A percentile compares a stretch with the other conserved stretches of the same genome.
Evolutionary conservation across 2,113 vertebrate genomes (phyloP).

Genomic region (Phasianus colchicus): DNA sequence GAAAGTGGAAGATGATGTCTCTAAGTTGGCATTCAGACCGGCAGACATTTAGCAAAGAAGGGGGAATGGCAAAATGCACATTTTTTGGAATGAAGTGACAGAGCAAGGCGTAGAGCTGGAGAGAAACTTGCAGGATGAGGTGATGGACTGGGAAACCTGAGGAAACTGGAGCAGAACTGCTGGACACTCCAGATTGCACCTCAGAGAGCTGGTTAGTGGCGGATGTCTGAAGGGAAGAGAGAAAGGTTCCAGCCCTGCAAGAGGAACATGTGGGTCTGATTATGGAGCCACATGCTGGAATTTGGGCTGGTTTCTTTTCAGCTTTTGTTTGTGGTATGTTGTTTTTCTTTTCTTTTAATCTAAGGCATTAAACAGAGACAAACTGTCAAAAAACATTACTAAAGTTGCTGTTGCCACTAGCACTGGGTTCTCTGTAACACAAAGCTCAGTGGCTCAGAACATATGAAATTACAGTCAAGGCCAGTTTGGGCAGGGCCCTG

Average conservation of each 20-base stretch:
- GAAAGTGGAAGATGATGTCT: not conserved
- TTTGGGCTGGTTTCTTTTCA: constrained; percentile 1
- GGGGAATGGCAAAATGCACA: not conserved
- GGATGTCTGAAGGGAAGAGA: not conserved
- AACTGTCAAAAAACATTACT: constrained; percentile 29
- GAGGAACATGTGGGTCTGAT: constrained; percentile 23
- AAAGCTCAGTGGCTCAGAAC: not conserved
- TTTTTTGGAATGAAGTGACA: not conserved
- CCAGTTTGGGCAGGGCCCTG: too few species aligned
- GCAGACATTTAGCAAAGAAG: not conserved
- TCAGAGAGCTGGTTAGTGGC: not conserved
- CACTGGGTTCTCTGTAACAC: not conserved
- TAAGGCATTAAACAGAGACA: not conserved
- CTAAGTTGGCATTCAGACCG: not conserved
- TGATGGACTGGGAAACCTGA: not conserved
- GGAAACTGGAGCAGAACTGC: not conserved
- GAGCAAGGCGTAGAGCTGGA: not conserved
- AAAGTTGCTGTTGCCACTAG: not conserved
- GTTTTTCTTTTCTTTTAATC: constrained; percentile 57
- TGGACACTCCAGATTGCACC: not conserved
- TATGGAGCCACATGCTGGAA: not conserved
- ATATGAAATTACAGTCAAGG: not conserved
- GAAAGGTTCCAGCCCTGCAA: not conserved
- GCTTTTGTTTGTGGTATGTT: constrained; percentile 25
- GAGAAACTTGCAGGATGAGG: not conserved